Conservation (phyloP, 2,888 invertebrate species). For the Cephus rjabovi region DNA sequence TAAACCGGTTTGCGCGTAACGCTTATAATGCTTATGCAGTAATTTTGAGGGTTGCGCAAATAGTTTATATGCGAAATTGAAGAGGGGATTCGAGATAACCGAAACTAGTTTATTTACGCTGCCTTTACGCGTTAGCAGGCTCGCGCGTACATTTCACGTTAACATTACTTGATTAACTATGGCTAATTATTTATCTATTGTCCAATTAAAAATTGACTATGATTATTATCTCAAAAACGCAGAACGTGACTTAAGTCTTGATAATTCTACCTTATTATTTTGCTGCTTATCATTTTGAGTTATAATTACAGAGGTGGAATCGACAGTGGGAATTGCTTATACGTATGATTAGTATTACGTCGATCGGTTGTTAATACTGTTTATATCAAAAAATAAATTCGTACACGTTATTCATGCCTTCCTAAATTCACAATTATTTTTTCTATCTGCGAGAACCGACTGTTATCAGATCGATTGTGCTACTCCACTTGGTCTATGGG, state of each 20-base stretch:
- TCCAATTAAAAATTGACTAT: background rate
- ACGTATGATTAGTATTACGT: background rate
- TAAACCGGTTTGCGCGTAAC: conserved; percentile 21
- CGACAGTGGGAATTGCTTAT: background rate
- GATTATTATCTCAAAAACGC: background rate
- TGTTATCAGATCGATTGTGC: too few species aligned
- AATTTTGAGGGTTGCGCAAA: conserved; percentile 46
- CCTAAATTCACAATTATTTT: too few species aligned
- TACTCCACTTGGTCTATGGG: too few species aligned
- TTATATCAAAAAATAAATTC: background rate
- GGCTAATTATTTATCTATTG: background rate
- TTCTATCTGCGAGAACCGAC: too few species aligned
- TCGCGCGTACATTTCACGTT: background rate
- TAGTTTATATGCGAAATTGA: conserved; percentile 39
- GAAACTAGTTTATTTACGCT: background rate
- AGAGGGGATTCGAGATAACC: conserved; percentile 3
- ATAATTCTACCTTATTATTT: too few species aligned
- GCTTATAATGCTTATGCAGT: conserved; percentile 42
- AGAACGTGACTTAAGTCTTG: background rate
- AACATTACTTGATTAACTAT: background rate
- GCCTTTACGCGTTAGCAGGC: background rate
- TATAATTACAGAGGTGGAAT: background rate
- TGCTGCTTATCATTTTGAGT: too few species aligned
- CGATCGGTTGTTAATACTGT: background rate
- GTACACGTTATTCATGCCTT: too few species aligned